Evolutionary conservation across 2,113 vertebrate genomes (phyloP).

Genomic region (Corydoras maculifer): DNA sequence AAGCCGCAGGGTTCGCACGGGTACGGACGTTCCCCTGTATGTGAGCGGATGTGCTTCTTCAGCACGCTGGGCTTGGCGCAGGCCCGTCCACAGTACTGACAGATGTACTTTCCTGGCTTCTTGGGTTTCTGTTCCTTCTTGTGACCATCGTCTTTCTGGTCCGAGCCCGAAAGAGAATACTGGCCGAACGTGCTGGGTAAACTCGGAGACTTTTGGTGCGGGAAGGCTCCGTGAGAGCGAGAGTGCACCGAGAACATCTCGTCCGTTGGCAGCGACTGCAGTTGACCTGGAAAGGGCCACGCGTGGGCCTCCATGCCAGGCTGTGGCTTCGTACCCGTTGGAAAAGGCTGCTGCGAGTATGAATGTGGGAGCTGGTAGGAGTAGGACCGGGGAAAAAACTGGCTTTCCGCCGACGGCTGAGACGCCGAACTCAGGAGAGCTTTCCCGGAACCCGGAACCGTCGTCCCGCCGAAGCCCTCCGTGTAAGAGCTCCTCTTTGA

Average conservation of each 20-base stretch:
- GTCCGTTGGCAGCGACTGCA: conserved; percentile 78
- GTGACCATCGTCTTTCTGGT: conserved; percentile 82
- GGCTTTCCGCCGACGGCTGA: conserved; percentile 77
- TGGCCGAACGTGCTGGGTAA: conserved; percentile 83
- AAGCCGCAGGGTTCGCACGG: conserved; percentile 95
- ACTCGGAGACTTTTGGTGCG: conserved; percentile 84
- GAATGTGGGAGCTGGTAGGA: conserved; percentile 80
- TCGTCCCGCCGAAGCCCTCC: conserved; percentile 62
- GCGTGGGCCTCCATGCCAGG: conserved; percentile 84
- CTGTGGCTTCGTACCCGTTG: conserved; percentile 81
- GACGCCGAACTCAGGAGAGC: conserved; percentile 69
- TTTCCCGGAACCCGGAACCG: conserved; percentile 71
- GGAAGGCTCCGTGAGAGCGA: conserved; percentile 77
- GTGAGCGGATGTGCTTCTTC: conserved; percentile 97
- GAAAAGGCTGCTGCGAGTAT: conserved; percentile 85
- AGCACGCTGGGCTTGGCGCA: conserved; percentile 98
- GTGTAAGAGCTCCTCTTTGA: conserved; percentile 82
- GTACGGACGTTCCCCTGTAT: conserved; percentile 93
- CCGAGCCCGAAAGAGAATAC: conserved; percentile 83
- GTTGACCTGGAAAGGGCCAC: conserved; percentile 84
- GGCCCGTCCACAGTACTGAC: conserved; percentile 91
- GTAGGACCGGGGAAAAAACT: conserved; percentile 73
- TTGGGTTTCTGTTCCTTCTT: conserved; percentile 96
- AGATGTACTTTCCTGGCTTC: conserved; percentile 97
- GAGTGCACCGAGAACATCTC: conserved; percentile 84